Evolutionary conservation across 1,140 invertebrate species (phyloP).

Genomic region (Drepana arcuata): DNA sequence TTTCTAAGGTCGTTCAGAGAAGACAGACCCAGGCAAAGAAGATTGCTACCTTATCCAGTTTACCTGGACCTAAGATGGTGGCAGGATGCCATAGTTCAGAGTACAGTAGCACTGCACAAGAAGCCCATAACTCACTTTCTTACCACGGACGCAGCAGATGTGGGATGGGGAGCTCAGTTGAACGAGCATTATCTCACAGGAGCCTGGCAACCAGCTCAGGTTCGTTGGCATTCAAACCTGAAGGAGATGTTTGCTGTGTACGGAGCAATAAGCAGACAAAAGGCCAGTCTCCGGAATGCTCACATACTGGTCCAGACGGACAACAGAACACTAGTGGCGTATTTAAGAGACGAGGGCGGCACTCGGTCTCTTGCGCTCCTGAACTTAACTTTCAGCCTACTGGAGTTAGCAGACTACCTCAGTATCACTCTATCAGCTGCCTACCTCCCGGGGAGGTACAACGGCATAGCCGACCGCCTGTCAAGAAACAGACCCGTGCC

Average conservation of each 20-base stretch:
- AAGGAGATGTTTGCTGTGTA: not conserved
- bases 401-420: not conserved
- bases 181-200: not conserved
- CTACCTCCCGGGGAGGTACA: slow-evolving; percentile 17
- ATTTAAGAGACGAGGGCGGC: not conserved
- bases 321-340: not conserved
- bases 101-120: not conserved
- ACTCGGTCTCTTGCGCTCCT: not conserved
- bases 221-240: not conserved
- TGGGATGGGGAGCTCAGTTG: not conserved
- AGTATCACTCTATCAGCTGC: slow-evolving; percentile 4
- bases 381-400: not conserved
- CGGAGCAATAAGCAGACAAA: not conserved
- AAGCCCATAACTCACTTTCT: not conserved
- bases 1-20: not conserved
- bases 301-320: not conserved
- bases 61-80: not conserved
- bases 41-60: not conserved
- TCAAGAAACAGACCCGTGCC: no score
- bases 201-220: not conserved
- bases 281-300: not conserved
- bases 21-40: not conserved
- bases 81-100: not conserved
- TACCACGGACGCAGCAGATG: not conserved
- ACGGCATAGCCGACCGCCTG: slow-evolving; percentile 13